Percentiles rank a stretch among this genome's conserved stretches.
These are phyloP conservation scores for Hapalemur alaotrensis DNA, from an alignment of 2,797 vertebrate genomes.

Conservation along the genomic window DNA sequence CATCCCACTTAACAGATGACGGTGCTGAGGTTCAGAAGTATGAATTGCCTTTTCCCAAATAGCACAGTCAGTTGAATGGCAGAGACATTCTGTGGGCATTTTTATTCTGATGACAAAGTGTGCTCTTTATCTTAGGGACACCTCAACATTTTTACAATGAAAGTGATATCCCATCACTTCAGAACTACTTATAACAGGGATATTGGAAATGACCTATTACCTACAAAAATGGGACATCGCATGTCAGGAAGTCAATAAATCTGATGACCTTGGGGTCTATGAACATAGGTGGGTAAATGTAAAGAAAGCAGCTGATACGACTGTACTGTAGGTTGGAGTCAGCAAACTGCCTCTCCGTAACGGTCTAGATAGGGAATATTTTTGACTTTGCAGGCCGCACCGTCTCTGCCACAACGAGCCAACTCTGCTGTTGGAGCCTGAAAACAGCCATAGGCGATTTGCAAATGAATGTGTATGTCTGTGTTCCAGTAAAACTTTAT, in stretches of 20 bases:
- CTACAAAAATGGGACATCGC: background rate
- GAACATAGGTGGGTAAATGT: background rate
- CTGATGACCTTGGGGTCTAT: background rate
- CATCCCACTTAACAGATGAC: slow-evolving; percentile 52
- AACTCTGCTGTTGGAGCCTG: background rate
- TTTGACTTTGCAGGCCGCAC: background rate
- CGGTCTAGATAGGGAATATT: background rate
- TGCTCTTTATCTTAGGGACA: background rate
- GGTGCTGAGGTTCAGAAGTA: background rate
- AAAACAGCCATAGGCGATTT: background rate
- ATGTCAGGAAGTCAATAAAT: background rate
- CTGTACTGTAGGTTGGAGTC: background rate
- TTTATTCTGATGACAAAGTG: background rate
- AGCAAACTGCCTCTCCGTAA: background rate
- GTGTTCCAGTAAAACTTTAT: slow-evolving; percentile 62
- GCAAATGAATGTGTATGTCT: background rate
- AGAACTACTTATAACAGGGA: background rate
- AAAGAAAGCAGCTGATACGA: background rate
- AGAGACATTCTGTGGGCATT: background rate
- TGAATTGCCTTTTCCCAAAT: background rate
- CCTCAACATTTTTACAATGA: background rate
- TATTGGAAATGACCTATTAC: background rate
- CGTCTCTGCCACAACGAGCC: background rate
- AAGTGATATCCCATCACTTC: background rate
- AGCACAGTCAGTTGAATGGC: background rate